A percentile compares a stretch with the other conserved stretches of the same genome.
These are phyloP conservation scores for Psettodes erumei DNA, from an alignment of 2,113 vertebrate genomes.

Conservation along the genomic window DNA sequence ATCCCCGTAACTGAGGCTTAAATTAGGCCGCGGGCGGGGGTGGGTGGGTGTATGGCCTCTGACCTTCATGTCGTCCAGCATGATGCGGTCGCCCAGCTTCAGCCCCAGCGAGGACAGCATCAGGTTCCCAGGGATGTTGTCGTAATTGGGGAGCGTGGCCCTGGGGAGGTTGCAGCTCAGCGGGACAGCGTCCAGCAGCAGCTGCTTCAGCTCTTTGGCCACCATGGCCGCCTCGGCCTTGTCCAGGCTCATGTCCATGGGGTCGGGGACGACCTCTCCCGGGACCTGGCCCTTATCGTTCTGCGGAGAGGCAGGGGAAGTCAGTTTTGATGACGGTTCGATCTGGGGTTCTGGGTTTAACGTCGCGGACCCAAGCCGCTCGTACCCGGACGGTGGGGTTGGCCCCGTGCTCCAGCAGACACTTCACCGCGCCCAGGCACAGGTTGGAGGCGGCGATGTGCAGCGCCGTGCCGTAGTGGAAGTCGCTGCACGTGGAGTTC, in stretches of 20 bases:
- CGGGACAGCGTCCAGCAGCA: conserved; percentile 90
- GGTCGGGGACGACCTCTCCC: conserved; percentile 90
- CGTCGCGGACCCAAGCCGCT: too few relatives aligned
- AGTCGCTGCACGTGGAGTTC: conserved; percentile 93
- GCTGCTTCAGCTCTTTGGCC: conserved; percentile 90
- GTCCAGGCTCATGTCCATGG: conserved; percentile 95
- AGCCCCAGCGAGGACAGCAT: conserved; percentile 90
- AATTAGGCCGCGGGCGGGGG: too few relatives aligned
- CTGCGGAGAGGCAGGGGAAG: conserved; percentile 67
- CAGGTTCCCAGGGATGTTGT: conserved; percentile 93
- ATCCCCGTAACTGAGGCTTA: too few relatives aligned
- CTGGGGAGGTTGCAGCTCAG: conserved; percentile 91
- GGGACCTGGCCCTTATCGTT: conserved; percentile 92
- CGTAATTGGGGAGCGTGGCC: conserved; percentile 92
- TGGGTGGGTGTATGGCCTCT: too few relatives aligned
- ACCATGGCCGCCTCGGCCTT: conserved; percentile 91
- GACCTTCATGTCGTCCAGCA: conserved; percentile 91
- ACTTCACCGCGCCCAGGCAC: conserved; percentile 91
- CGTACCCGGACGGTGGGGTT: conserved; percentile 88
- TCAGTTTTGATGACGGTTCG: too few relatives aligned
- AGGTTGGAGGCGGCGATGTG: conserved; percentile 95
- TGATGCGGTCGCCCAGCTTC: conserved; percentile 87
- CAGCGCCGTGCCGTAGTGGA: conserved; percentile 90
- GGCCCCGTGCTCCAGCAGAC: conserved; percentile 93
- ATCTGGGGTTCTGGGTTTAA: too few relatives aligned